A percentile compares a stretch with the other conserved stretches of the same genome.
Evolutionary conservation across 2,797 vertebrate species (phyloP).

Genomic region (Epinephelus awoara): DNA sequence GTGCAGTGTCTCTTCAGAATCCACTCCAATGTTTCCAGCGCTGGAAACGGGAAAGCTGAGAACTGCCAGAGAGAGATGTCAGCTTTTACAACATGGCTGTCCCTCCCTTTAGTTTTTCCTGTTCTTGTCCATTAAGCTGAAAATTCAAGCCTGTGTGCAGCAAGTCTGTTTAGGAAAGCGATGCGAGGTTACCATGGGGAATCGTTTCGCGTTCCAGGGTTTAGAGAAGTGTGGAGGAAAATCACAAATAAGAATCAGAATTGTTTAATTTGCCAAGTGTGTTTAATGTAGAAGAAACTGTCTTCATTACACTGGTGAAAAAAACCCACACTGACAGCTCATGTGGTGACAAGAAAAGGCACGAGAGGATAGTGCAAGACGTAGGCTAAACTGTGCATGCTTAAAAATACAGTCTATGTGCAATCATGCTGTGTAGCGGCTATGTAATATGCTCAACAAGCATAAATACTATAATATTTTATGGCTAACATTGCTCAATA

Average conservation of each 20-base stretch:
- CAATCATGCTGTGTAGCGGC: not conserved
- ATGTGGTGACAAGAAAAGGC: not conserved
- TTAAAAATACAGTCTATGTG: not conserved
- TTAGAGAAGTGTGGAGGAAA: slow-evolving; percentile 70
- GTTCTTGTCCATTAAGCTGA: slow-evolving; percentile 63
- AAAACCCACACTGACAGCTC: slow-evolving; percentile 18
- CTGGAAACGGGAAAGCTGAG: slow-evolving; percentile 57
- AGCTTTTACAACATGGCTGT: slow-evolving; percentile 72
- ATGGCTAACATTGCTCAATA: slow-evolving; percentile 4
- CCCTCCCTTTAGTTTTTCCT: slow-evolving; percentile 64
- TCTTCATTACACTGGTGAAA: slow-evolving; percentile 29
- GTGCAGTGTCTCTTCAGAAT: slow-evolving; percentile 43
- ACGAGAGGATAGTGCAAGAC: not conserved
- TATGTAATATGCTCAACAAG: not conserved
- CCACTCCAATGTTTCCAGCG: slow-evolving; percentile 67
- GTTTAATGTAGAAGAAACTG: slow-evolving; percentile 30
- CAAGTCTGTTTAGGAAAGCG: slow-evolving; percentile 80
- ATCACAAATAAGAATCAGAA: slow-evolving; percentile 65
- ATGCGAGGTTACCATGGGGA: slow-evolving; percentile 76
- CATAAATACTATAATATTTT: not conserved
- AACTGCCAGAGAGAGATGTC: slow-evolving; percentile 70
- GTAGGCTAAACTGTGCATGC: not conserved
- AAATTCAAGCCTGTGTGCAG: slow-evolving; percentile 50
- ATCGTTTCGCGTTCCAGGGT: slow-evolving; percentile 61
- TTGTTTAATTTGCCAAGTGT: slow-evolving; percentile 49